These are phyloP conservation scores for Agrochola litura DNA, from an alignment of 2,888 invertebrate genomes.

Conservation along the genomic window DNA sequence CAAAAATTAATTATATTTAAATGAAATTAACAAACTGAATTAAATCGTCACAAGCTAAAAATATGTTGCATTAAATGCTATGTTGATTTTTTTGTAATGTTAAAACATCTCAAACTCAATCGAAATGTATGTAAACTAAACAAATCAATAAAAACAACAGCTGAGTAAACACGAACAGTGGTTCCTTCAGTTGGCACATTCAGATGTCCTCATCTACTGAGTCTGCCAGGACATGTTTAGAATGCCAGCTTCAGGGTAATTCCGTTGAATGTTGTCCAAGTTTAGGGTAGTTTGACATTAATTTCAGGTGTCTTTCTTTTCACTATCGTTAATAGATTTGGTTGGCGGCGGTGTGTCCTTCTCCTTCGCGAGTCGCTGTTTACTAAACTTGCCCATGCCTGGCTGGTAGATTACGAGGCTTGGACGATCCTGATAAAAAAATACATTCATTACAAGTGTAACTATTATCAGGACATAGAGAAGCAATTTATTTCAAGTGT, in stretches of 20 bases:
- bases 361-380: constrained; percentile 91
- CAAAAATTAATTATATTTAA: constrained; percentile 87
- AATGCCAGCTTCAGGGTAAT: constrained; percentile 87
- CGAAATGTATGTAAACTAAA: constrained; percentile 82
- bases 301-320: constrained; percentile 89
- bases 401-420: constrained; percentile 97
- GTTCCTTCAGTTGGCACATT: constrained; percentile 85
- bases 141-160: constrained; percentile 81
- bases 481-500: constrained; percentile 31
- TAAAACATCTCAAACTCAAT: constrained; percentile 79
- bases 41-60: constrained; percentile 86
- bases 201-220: constrained; percentile 81
- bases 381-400: constrained; percentile 95
- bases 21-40: constrained; percentile 88
- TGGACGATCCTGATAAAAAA: constrained; percentile 93
- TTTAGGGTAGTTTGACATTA: constrained; percentile 76
- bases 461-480: constrained; percentile 7
- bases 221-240: constrained; percentile 81
- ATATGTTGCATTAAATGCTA: constrained; percentile 82
- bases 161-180: constrained; percentile 81
- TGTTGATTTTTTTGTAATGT: constrained; percentile 75
- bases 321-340: constrained; percentile 84
- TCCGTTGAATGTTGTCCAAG: constrained; percentile 89
- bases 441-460: constrained; percentile 25
- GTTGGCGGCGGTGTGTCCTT: constrained; percentile 79